Conservation (phyloP, 1,140 invertebrate genomes). For the Halesus radiatus region DNA sequence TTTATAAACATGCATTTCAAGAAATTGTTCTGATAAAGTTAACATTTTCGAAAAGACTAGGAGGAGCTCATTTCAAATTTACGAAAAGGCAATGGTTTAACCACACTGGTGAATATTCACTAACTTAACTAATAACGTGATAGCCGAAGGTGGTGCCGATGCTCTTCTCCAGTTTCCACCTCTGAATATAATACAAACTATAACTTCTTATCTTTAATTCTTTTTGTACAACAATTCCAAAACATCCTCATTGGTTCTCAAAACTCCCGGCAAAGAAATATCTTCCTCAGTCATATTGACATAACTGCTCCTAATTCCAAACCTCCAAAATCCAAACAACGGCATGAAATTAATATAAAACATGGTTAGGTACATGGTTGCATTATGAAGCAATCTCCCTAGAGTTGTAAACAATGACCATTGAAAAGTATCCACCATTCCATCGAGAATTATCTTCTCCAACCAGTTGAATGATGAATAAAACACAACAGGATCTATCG, state of each 20-base stretch:
- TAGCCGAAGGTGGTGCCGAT: too few relatives aligned
- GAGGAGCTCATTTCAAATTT: too few relatives aligned
- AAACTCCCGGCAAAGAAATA: conserved; percentile 57
- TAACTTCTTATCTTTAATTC: too few relatives aligned
- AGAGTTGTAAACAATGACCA: conserved; percentile 48
- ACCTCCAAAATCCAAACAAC: conserved; percentile 64
- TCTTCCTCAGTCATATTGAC: conserved; percentile 63
- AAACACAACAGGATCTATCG: neutral
- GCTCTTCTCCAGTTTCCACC: too few relatives aligned
- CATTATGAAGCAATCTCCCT: conserved; percentile 3
- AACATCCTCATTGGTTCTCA: conserved; percentile 37
- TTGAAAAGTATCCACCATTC: conserved; percentile 6
- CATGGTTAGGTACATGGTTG: neutral
- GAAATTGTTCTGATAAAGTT: too few relatives aligned
- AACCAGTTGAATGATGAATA: conserved; percentile 28
- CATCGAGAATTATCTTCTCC: conserved; percentile 14
- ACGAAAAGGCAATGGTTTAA: too few relatives aligned
- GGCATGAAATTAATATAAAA: conserved; percentile 58
- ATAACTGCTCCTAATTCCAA: conserved; percentile 61
- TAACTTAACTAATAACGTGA: too few relatives aligned
- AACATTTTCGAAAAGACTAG: too few relatives aligned
- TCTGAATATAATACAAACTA: too few relatives aligned
- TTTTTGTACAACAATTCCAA: neutral
- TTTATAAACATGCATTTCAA: too few relatives aligned
- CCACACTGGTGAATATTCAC: too few relatives aligned